Evolutionary conservation across 2,888 invertebrate genomes (phyloP).

Genomic region (Dolomedes plantarius): DNA sequence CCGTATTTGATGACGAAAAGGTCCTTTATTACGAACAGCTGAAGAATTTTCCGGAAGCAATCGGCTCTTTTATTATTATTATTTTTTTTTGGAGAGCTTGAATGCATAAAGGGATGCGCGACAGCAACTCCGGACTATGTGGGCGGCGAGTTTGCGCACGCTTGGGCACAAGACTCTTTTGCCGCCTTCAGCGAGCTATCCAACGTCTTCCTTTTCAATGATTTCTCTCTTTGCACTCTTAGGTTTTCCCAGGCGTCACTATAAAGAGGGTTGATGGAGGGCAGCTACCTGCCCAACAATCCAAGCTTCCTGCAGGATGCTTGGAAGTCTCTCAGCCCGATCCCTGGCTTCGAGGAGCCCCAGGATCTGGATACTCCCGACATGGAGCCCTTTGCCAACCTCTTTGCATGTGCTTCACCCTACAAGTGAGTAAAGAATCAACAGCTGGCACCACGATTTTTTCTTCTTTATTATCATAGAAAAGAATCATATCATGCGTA

Average conservation of each 20-base stretch:
- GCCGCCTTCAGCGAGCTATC: neutral
- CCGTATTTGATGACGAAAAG: neutral
- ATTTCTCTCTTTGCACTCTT: conserved; percentile 52
- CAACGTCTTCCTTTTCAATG: conserved; percentile 19
- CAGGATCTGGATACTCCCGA: conserved; percentile 26
- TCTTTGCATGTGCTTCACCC: conserved; percentile 17
- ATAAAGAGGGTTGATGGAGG: conserved; percentile 28
- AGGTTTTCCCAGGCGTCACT: conserved; percentile 53
- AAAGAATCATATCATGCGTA: too few species aligned
- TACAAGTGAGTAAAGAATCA: neutral
- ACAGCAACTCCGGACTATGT: neutral
- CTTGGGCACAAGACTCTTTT: neutral
- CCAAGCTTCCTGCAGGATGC: conserved; percentile 55
- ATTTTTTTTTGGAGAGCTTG: neutral
- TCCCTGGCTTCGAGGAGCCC: conserved; percentile 28
- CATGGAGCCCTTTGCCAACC: neutral
- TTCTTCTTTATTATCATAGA: too few species aligned
- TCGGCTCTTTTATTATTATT: neutral
- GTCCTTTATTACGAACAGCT: neutral
- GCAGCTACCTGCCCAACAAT: conserved; percentile 70
- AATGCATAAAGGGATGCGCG: neutral
- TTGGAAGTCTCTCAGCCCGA: conserved; percentile 58
- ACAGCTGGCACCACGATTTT: too few species aligned
- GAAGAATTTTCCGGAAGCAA: neutral
- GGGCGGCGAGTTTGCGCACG: conserved; percentile 4